phyloP scores from a whole-genome alignment of 2,113 vertebrate species.

The Charadrius vociferus region DNA sequence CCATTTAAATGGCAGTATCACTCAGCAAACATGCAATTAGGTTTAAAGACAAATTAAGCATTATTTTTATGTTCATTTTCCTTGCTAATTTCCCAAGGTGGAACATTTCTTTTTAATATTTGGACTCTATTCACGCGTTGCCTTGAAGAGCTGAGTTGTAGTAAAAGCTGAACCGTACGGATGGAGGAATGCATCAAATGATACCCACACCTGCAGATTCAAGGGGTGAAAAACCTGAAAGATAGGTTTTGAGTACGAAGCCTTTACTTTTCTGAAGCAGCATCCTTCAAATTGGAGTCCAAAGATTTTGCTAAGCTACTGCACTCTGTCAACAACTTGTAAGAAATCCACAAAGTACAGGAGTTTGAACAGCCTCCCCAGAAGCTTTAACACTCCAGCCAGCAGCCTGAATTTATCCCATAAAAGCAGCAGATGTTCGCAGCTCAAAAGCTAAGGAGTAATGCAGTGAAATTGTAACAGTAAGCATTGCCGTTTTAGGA shows the following conservation, averaged over 20 bases:
- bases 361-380: neutral
- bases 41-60: constrained; percentile 53
- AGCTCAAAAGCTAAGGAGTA: neutral
- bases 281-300: neutral
- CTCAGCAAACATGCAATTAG: constrained; percentile 37
- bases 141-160: neutral
- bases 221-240: neutral
- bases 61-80: constrained; percentile 44
- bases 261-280: neutral
- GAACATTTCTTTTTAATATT: neutral
- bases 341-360: neutral
- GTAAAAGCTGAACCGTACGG: neutral
- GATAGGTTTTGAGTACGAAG: neutral
- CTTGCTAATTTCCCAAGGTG: constrained; percentile 22
- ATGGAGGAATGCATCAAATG: neutral
- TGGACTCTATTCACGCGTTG: neutral
- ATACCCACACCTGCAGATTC: neutral
- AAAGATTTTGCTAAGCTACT: neutral
- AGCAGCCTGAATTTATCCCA: neutral
- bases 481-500: neutral
- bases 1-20: constrained; percentile 37
- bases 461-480: neutral
- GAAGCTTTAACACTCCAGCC: neutral
- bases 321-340: neutral
- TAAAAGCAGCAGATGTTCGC: neutral